Base-by-base conservation (phyloP, 1,140 invertebrate species). In the Temnothorax nylanderi region DNA sequence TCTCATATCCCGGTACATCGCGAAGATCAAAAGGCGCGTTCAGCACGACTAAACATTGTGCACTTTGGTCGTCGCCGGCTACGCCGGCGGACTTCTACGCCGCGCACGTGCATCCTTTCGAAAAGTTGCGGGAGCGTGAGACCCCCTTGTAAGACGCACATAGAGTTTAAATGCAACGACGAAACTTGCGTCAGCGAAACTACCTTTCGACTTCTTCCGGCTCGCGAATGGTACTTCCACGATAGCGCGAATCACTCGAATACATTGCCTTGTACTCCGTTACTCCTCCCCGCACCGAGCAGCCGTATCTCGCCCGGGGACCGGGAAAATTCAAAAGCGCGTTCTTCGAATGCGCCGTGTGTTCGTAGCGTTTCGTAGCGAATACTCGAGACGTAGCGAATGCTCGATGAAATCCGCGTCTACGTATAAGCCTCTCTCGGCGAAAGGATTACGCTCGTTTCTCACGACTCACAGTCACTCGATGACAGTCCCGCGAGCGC, bases 41-140 rank as follows among this genome's bases (percentile, higher is more conserved):
- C 74, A 64, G 74, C 71, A 77, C 72, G 82, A 78, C 77, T 74
- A 85, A 85, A 85, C 81, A 85, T 78, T 75, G 82, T 85, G 82
- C 72, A 65, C 80, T 85, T 85, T 47, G 21, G 74, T 65, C 47
- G 10, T 37, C 47, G 10, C 26, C 54, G 69, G 74, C n/a, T 47
- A 60, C 37, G 26, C 34, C 34, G 77, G 16, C 78, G 37, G 69
- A 60, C 69, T 74, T 74, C 41, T 49, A 71, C 54, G 69, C 67
- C 18, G 26, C 37, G 67, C 47, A 26, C 76, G 77, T 69, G 77
- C 47, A 81, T 47, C 69, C 69, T 84, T 84, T 84, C 80, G 69
- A 60, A 26, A 26, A 84, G 54, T 74, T 47, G 80, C 69, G 54
- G 54, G 54, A 74, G 67, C 80, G 41, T 84, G 56, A 84, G 54